Evolutionary conservation across 2,888 invertebrate genomes (phyloP), one percentile per base, ranked within the genome.

Genomic region (Phalera bucephala): DNA sequence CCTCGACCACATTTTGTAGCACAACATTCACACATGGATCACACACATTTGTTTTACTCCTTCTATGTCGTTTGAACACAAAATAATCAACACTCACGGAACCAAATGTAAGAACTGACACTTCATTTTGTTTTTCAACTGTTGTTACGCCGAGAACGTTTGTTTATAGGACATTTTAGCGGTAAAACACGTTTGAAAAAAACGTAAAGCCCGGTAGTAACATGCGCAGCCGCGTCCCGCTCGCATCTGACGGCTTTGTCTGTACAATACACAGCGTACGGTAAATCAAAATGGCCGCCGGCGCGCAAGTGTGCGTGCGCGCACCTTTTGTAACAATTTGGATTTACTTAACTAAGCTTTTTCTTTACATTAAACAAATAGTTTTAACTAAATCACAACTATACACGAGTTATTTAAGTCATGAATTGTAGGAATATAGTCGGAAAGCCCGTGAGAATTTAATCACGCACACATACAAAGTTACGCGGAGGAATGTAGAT

Each of bases 1-100:
- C 87, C 91, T 92, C 90, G 92, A 92, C 92, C 92, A 92, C 92
- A 92, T 93, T 91, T 91, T 92, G 86, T 72, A 81, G 73, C 91
- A 91, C 87, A 87, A 91, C 90, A 91, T 86, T 85, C 84, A 90
- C 90, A 88, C 86, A 88, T 85, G 87, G 84, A 87, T 79, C 85
- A 84, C 87, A 89, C 88, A 88, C 90, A 89, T 89, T 89, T 87
- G 87, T 87, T 88, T 86, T 81, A 84, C 83, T 80, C 80, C 81
- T 80, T 77, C 74, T 79, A 70, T 80, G 80, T 84, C 70, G 83
- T 78, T 80, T 75, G 52, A 75, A 57, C 87, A 87, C 88, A 64
- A 65, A 73, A 80, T 72, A 57, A 73, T 77, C 62, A 79, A 79
- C 90, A 89, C 86, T 89, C 89, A 90, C 87, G 89, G 89, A 80